A percentile compares a stretch with the other conserved stretches of the same genome.
phyloP scores from a whole-genome alignment of 64 coral and sea anemone genomes.

The Stylophora pistillata region DNA sequence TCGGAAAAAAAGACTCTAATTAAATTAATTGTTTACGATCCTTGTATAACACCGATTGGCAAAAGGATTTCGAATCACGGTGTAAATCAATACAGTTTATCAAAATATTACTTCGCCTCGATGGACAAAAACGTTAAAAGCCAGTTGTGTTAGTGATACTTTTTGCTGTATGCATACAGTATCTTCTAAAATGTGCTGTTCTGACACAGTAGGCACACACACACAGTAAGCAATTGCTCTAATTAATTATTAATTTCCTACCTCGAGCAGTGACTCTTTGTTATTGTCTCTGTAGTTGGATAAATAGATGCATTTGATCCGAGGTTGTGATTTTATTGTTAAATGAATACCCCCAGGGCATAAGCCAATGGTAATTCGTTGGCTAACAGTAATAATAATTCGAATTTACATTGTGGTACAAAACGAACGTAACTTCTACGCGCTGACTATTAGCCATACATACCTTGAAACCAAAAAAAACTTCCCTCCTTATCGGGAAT shows the following conservation, averaged over 20 bases:
- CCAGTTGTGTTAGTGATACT: neutral
- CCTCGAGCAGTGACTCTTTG: too few species aligned
- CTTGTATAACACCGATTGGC: neutral
- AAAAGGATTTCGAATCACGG: neutral
- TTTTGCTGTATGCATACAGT: neutral
- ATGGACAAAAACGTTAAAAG: neutral
- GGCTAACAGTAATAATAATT: conserved; percentile 12
- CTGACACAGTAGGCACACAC: neutral
- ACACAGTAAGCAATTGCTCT: neutral
- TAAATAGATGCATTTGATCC: conserved; percentile 4
- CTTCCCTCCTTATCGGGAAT: neutral
- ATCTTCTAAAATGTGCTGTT: neutral
- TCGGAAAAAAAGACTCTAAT: neutral
- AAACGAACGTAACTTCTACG: neutral
- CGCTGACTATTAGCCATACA: neutral
- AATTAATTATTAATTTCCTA: conserved; percentile 24
- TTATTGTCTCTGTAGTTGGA: conserved; percentile 2
- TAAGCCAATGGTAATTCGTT: neutral
- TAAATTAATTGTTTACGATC: conserved; percentile 15
- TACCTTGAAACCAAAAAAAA: conserved; percentile 11
- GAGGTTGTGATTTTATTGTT: conserved; percentile 12
- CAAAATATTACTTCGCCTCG: neutral
- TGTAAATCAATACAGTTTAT: neutral
- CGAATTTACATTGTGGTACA: conserved; percentile 36
- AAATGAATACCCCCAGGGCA: neutral